Conservation (phyloP, 2,888 invertebrate genomes). For the Macaria notata region DNA sequence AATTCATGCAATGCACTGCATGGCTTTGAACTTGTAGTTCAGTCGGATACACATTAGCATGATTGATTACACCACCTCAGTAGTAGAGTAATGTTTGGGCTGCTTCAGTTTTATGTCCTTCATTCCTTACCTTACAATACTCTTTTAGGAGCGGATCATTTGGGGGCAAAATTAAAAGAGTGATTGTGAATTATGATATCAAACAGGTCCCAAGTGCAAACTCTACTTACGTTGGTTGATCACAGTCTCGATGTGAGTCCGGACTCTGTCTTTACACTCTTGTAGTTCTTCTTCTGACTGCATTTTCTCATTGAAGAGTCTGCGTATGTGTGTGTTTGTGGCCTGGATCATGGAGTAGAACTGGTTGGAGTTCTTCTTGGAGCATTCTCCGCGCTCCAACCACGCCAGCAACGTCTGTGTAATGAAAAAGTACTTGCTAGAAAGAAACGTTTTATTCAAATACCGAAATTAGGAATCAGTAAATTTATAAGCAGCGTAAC, state of each 20-base stretch:
- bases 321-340: slow-evolving; percentile 94
- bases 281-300: slow-evolving; percentile 94
- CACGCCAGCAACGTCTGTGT: slow-evolving; percentile 92
- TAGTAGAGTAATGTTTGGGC: no score
- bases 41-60: slow-evolving; percentile 12
- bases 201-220: not conserved
- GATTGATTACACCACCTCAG: not conserved
- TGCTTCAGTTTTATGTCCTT: not conserved
- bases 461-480: slow-evolving; percentile 19
- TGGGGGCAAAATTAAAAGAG: slow-evolving; percentile 23
- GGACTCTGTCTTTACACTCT: slow-evolving; percentile 91
- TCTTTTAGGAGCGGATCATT: slow-evolving; percentile 25
- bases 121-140: slow-evolving; percentile 46
- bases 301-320: slow-evolving; percentile 92
- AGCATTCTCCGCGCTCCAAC: slow-evolving; percentile 97
- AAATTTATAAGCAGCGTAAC: not conserved
- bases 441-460: no score
- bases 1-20: no score
- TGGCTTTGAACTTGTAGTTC: no score
- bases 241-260: slow-evolving; percentile 92
- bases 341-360: slow-evolving; percentile 98
- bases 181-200: slow-evolving; percentile 17
- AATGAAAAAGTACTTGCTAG: no score
- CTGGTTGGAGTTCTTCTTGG: slow-evolving; percentile 93
- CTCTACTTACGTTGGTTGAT: slow-evolving; percentile 94